Evolutionary conservation across 2,113 vertebrate species (phyloP).

Genomic region (Sphaerodactylus townsendi): DNA sequence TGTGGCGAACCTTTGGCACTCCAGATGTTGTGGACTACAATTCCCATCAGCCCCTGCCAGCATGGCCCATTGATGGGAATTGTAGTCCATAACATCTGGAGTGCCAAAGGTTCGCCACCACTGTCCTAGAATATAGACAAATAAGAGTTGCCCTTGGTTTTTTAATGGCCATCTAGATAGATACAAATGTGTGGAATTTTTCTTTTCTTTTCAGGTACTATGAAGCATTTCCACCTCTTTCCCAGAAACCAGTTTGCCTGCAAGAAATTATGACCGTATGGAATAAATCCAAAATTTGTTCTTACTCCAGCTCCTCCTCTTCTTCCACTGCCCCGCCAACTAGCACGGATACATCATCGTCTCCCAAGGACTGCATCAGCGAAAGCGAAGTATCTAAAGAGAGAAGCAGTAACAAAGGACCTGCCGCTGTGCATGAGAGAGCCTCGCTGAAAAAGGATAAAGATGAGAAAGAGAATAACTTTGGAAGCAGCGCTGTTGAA

Average conservation of each 20-base stretch:
- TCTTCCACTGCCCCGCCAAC: conserved; percentile 94
- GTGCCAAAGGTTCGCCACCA: too few species aligned
- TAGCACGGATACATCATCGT: conserved; percentile 88
- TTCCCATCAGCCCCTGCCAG: too few species aligned
- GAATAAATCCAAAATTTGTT: conserved; percentile 92
- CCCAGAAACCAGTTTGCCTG: conserved; percentile 96
- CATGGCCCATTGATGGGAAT: too few species aligned
- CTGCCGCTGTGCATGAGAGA: conserved; percentile 71
- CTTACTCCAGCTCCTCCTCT: conserved; percentile 91
- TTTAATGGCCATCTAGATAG: neutral
- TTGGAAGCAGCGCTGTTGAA: conserved; percentile 69
- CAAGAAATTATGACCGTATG: conserved; percentile 99
- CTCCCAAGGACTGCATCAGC: conserved; percentile 94
- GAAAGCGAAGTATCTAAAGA: conserved; percentile 87
- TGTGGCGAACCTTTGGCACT: too few species aligned
- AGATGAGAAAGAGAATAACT: conserved; percentile 88
- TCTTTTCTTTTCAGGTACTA: conserved; percentile 87
- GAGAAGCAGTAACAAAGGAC: conserved; percentile 68
- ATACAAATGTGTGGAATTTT: neutral
- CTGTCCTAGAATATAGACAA: too few species aligned
- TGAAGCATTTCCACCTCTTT: conserved; percentile 97
- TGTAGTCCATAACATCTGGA: too few species aligned
- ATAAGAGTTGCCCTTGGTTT: neutral
- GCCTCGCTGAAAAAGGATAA: conserved; percentile 80
- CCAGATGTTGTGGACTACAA: too few species aligned